These are phyloP conservation scores for Alcedo quadribrachys DNA, from an alignment of 2,797 vertebrate species.

Conservation along the genomic window DNA sequence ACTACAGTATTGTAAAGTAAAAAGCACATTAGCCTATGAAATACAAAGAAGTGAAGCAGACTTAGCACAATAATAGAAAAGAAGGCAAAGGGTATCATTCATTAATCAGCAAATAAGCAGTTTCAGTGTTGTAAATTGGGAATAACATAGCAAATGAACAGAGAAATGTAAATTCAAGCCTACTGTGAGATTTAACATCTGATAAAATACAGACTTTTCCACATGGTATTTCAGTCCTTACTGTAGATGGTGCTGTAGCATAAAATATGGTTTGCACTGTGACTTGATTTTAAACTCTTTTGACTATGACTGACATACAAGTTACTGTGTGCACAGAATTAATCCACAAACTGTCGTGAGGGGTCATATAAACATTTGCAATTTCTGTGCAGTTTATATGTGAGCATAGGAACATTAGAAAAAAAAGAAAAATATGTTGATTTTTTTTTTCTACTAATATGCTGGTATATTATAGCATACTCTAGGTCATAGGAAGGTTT, in stretches of 20 bases:
- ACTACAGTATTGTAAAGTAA: background rate
- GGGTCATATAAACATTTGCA: background rate
- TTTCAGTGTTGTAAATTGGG: background rate
- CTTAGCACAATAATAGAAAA: background rate
- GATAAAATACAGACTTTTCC: background rate
- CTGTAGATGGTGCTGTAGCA: conserved; percentile 55
- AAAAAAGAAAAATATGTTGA: background rate
- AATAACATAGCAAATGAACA: background rate
- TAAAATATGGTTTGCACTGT: background rate
- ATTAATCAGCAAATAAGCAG: background rate
- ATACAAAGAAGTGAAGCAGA: background rate
- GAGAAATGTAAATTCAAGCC: background rate
- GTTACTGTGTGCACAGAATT: background rate
- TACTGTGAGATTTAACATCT: background rate
- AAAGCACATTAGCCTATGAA: background rate
- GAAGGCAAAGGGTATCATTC: background rate
- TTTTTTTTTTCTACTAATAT: background rate
- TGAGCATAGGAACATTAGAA: background rate
- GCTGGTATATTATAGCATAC: background rate
- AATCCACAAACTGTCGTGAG: background rate
- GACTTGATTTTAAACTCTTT: background rate
- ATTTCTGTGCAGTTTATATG: background rate
- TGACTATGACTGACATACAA: background rate
- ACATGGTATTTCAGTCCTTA: background rate
- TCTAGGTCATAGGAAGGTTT: background rate